Percentiles rank a stretch among this genome's conserved stretches.
These are phyloP conservation scores for Leptopilina clavipes DNA, from an alignment of 1,140 invertebrate species.

Conservation along the genomic window DNA sequence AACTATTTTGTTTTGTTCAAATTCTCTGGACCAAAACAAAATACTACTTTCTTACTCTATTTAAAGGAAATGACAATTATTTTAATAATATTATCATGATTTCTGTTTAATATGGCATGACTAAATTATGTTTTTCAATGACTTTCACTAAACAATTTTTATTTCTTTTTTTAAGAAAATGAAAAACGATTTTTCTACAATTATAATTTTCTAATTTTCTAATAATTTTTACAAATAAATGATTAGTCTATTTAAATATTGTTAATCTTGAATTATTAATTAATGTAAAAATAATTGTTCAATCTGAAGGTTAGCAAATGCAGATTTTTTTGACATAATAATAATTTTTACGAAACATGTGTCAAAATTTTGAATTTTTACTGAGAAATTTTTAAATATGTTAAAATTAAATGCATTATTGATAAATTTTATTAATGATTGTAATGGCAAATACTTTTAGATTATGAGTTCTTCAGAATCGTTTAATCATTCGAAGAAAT, in stretches of 20 bases:
- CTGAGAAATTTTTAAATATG: no score
- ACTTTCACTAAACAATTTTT: slow-evolving; percentile 2
- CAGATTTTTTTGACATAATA: no score
- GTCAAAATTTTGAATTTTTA: no score
- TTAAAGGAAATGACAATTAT: not conserved
- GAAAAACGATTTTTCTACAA: not conserved
- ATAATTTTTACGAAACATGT: no score
- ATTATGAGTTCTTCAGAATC: not conserved
- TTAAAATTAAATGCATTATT: no score
- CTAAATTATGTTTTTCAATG: not conserved
- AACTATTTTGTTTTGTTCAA: not conserved
- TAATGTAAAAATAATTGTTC: no score
- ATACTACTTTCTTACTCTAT: not conserved
- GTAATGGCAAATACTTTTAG: no score
- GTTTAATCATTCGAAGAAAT: not conserved
- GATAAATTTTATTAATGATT: no score
- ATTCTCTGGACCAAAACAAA: not conserved
- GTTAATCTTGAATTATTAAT: no score
- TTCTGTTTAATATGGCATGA: slow-evolving; percentile 25
- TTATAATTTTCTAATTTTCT: not conserved
- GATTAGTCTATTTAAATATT: no score
- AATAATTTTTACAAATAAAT: not conserved
- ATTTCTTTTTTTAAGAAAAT: not conserved
- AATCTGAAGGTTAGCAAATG: no score
- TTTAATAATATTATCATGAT: not conserved